These are phyloP conservation scores for Cetoscarus ocellatus DNA, from an alignment of 2,797 vertebrate species.

Conservation along the genomic window DNA sequence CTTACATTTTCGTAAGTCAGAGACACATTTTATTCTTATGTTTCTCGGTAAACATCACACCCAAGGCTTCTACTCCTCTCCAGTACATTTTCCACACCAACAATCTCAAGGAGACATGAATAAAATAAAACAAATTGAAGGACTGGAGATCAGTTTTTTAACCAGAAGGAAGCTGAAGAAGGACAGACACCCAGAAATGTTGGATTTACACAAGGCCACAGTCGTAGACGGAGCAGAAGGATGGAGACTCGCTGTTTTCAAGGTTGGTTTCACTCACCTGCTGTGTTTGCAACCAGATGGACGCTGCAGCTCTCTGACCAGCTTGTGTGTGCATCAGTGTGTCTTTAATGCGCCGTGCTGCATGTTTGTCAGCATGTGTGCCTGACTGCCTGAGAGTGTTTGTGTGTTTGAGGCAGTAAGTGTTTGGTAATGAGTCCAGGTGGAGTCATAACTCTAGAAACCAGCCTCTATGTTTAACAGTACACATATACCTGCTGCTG, in stretches of 20 bases:
- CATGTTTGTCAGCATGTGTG: conserved; percentile 2
- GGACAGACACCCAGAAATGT: too few relatives aligned
- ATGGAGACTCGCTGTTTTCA: conserved; percentile 21
- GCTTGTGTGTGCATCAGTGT: conserved; percentile 13
- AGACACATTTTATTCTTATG: too few relatives aligned
- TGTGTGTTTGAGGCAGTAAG: conserved; percentile 7
- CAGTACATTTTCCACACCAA: too few relatives aligned
- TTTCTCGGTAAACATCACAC: too few relatives aligned
- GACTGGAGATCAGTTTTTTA: too few relatives aligned
- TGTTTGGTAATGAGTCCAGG: conserved; percentile 44
- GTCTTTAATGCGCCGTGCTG: background rate
- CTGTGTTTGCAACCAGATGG: conserved; percentile 39
- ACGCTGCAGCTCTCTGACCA: background rate
- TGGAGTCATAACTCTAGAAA: conserved; percentile 38
- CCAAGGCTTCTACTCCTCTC: too few relatives aligned
- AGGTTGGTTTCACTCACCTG: conserved; percentile 32
- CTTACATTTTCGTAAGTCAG: too few relatives aligned
- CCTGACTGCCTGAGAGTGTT: background rate
- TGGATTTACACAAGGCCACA: background rate
- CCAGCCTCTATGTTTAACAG: conserved; percentile 28
- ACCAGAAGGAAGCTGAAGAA: too few relatives aligned
- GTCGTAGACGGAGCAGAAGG: conserved; percentile 22
- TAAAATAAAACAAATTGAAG: too few relatives aligned
- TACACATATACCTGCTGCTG: conserved; percentile 14
- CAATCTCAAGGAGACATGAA: too few relatives aligned